Conservation (phyloP, 2,888 invertebrate species). For the Platycnemis pennipes region DNA sequence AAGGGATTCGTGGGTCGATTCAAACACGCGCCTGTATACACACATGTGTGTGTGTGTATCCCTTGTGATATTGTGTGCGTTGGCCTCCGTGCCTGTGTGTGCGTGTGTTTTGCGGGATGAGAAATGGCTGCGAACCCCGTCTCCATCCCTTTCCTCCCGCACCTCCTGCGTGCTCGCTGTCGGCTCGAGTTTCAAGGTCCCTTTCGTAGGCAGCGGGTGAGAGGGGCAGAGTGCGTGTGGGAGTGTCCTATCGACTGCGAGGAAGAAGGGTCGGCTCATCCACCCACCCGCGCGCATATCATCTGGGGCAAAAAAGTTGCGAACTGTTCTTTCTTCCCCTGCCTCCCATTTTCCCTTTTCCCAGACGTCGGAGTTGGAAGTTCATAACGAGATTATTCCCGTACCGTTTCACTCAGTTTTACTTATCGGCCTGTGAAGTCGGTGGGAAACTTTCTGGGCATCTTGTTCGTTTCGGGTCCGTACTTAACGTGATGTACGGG, state of each 20-base stretch:
- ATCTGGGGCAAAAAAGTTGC: background rate
- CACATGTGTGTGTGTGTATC: background rate
- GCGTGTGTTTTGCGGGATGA: background rate
- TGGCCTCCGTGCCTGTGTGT: background rate
- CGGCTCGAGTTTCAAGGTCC: background rate
- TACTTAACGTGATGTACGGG: background rate
- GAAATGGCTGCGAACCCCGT: background rate
- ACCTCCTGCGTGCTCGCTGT: background rate
- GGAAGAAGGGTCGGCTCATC: background rate
- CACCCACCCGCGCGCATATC: background rate
- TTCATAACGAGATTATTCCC: slow-evolving; percentile 26
- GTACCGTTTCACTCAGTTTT: background rate
- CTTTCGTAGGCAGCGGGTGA: background rate
- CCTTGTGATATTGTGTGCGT: background rate
- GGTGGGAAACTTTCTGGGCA: background rate
- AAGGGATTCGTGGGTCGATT: no score
- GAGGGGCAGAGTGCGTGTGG: background rate
- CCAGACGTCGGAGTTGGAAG: background rate
- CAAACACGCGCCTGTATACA: background rate
- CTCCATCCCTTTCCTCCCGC: slow-evolving; percentile 6
- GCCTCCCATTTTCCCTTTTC: background rate
- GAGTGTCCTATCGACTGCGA: background rate
- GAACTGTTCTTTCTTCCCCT: background rate
- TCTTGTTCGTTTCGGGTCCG: background rate
- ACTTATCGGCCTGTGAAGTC: slow-evolving; percentile 20